Base-by-base conservation (phyloP, 2,113 vertebrate species). In the Vidua chalybeata region DNA sequence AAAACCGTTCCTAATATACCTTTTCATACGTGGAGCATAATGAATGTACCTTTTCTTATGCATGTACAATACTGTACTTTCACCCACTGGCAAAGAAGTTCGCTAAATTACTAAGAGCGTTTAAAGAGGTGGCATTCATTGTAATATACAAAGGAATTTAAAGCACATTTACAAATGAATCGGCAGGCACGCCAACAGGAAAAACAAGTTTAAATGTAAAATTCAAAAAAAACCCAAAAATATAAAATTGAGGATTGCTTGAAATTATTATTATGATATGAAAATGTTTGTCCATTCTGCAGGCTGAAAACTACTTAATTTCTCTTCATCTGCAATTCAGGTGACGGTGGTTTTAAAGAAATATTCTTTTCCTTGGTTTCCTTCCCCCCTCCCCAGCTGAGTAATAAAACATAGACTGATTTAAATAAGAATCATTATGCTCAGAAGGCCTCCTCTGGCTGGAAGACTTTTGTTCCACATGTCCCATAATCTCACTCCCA, bases 401-500 rank as follows among this genome's bases (percentile, higher is more conserved):
- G 96, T 96, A 95, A 97, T 96, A 97, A 97, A 97, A 97, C 92
- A 96, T 94, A 93, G 96, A 95, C 95, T 96, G 91, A 96, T 97
- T 97, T 97, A 97, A 97, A 96, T 94, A 96, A 95, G 96, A 97
- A 97, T 97, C 94, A 95, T 97, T 97, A 96, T 96, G 92, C 84
- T 97, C 96, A 94, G 96, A 97, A 97, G 94, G 93, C 96, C 93
- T 97, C 93, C 95, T 94, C 92, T 96, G 90, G 96, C 96, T 97
- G 84, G 85, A 96, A 96, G 87, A 96, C 90, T 93, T 92, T 97
- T 96, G 93, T 97, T 97, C 93, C 92, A 93, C 93, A 94, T 85
- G 86, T 95, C 95, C 96, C 93, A 97, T 96, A 97, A 96, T 91
- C 96, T 94, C 93, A 84, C 72, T 95, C 84, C 91, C 67, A 89